A percentile compares a stretch with the other conserved stretches of the same genome.
Conservation (phyloP, 2,797 vertebrate genomes). For the Parambassis ranga region DNA sequence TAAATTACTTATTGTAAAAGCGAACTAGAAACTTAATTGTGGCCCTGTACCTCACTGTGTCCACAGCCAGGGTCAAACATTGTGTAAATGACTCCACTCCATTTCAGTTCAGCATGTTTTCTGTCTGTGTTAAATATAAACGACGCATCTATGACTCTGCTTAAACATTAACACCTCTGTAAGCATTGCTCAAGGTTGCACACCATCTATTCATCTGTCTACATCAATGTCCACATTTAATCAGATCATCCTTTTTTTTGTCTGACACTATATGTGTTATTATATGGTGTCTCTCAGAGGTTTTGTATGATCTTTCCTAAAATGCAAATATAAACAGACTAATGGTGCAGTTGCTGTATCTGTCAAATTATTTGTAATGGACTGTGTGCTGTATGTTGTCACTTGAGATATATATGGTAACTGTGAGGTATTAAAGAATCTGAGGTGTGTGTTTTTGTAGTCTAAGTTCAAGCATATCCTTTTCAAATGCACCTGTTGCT, state of each 20-base stretch:
- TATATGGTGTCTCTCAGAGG: not conserved
- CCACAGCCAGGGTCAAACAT: not conserved
- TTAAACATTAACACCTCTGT: conserved; percentile 75
- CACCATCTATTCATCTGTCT: conserved; percentile 9
- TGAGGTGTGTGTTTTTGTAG: too few relatives aligned
- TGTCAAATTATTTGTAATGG: too few relatives aligned
- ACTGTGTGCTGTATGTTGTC: too few relatives aligned
- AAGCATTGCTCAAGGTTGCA: conserved; percentile 57
- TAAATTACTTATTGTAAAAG: too few relatives aligned
- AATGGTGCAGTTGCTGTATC: not conserved
- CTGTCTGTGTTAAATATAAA: conserved; percentile 49
- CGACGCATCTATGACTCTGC: conserved; percentile 22
- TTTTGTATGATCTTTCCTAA: not conserved
- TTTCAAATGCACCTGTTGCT: conserved; percentile 23
- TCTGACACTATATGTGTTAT: not conserved
- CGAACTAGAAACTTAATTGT: not conserved
- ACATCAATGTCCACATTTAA: not conserved
- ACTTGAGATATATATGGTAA: not conserved
- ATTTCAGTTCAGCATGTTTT: conserved; percentile 27
- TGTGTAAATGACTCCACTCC: not conserved
- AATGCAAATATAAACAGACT: not conserved
- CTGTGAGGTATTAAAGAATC: not conserved
- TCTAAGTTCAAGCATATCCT: too few relatives aligned
- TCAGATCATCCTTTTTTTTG: not conserved
- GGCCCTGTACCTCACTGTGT: not conserved